Base-by-base conservation (phyloP, 2,797 vertebrate species). In the Argentina silus region DNA sequence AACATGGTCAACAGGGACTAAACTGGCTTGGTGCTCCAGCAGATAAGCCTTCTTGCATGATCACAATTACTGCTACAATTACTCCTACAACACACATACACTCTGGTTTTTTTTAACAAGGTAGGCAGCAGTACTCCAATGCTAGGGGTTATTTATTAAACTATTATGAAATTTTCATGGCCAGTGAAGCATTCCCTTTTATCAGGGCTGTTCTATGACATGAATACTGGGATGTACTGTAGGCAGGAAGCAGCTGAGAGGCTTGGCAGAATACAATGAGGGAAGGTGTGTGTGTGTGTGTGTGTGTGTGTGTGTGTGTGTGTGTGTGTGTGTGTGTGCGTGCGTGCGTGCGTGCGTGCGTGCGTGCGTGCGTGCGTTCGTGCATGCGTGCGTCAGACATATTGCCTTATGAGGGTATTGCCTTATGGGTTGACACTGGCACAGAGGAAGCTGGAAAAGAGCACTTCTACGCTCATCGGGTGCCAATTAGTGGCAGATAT, bases 161-260 rank as follows among this genome's bases (percentile, higher is more conserved):
- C 4, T 36, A 36, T 36, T 72, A 87, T 85, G 78, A 87, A 87
- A 85, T 72, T 83, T 87, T 85, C 56, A 87, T 85, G 67, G 0
- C 8, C 69, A 65, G 78, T 76, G 82, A 82, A 82, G 78, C 78
- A 81, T 85, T 87, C 78, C 69, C 80, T 85, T 87, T 85, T 78
- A 87, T 87, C 83, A 72, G 62, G 47, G 72, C 75, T 69, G 75
- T 76, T 70, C 67, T 65, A 68, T 74, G 78, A 80, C 74, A 73
- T 79, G 67, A 27, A 74, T 67, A 70, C 62, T 76, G 44, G 14
- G 48, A 67, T 60, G 70, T 56, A 36, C 27, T 36, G 27, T 70
- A 17, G 75, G 72, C 78, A 78, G 83, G 81, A 87, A 82, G 21
- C n/a, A 60, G 72, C 53, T 7, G 56, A n/a, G n/a, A 53, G 7